Percentiles rank a stretch among this genome's conserved stretches.
Evolutionary conservation across 2,113 vertebrate species (phyloP).

Genomic region (Benitochromis conjunctus): DNA sequence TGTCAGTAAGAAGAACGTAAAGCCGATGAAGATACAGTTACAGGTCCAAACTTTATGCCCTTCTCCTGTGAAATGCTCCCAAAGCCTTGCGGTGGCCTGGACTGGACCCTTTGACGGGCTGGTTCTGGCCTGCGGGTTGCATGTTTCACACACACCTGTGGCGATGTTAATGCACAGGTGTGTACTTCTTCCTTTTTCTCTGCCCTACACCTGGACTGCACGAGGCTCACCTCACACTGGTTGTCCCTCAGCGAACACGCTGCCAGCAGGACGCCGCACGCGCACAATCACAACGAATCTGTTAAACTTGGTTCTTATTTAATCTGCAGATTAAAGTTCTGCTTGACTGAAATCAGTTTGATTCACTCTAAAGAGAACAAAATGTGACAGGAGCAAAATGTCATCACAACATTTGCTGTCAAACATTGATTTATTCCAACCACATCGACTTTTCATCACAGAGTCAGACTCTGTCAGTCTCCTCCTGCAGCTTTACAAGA

Average conservation of each 20-base stretch:
- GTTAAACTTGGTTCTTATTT: not conserved
- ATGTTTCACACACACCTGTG: not conserved
- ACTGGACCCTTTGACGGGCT: not conserved
- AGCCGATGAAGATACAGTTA: not conserved
- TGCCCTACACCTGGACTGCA: not conserved
- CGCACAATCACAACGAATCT: not conserved
- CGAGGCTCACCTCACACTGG: fast-evolving
- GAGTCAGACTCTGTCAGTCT: not conserved
- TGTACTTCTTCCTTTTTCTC: not conserved
- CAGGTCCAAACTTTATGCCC: not conserved
- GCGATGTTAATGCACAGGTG: not conserved
- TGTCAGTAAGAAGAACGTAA: not conserved
- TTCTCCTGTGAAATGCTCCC: not conserved
- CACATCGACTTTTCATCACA: fast-evolving
- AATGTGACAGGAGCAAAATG: not conserved
- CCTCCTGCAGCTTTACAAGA: not conserved
- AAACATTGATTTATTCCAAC: not conserved
- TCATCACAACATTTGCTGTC: not conserved
- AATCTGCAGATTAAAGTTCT: not conserved
- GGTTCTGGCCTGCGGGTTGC: not conserved
- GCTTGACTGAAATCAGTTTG: not conserved
- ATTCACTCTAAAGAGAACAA: not conserved
- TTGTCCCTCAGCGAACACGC: not conserved
- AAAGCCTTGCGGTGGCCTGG: not conserved
- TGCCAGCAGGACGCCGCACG: not conserved